phyloP scores from a whole-genome alignment of 2,113 vertebrate genomes.

The Notarius quadriscutis region DNA sequence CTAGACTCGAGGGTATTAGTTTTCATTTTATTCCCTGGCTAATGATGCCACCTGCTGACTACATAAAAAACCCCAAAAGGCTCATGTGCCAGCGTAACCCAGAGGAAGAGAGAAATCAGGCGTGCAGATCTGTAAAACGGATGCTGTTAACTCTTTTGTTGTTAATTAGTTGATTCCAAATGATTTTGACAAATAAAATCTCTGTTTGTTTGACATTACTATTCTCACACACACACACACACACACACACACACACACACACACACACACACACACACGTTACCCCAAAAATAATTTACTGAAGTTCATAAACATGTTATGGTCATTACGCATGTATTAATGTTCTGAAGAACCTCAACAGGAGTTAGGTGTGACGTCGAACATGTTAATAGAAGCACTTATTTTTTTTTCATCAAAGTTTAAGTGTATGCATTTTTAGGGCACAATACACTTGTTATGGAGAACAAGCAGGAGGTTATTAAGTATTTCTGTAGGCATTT shows the following conservation, averaged over 20 bases:
- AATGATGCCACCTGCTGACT: slow-evolving; percentile 84
- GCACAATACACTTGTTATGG: no score
- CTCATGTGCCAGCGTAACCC: slow-evolving; percentile 58
- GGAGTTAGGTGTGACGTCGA: slow-evolving; percentile 1
- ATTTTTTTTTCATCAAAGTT: background rate
- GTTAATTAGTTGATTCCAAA: slow-evolving; percentile 10
- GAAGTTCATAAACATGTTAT: slow-evolving; percentile 12
- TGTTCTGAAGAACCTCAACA: background rate
- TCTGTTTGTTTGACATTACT: background rate
- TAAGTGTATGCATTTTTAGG: background rate
- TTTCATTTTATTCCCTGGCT: slow-evolving; percentile 77
- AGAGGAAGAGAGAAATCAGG: slow-evolving; percentile 55
- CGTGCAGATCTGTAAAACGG: slow-evolving; percentile 59
- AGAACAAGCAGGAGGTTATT: background rate
- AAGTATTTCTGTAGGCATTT: background rate
- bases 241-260: no score
- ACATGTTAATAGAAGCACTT: background rate
- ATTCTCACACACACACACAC: no score
- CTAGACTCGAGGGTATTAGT: slow-evolving; percentile 66
- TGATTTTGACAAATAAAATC: background rate
- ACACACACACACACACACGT: no score
- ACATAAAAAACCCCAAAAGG: slow-evolving; percentile 67
- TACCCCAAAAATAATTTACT: background rate
- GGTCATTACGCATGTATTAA: background rate
- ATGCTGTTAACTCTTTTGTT: slow-evolving; percentile 58